These are phyloP conservation scores for Atlantisia rogersi DNA, from an alignment of 2,113 vertebrate genomes.

Conservation along the genomic window DNA sequence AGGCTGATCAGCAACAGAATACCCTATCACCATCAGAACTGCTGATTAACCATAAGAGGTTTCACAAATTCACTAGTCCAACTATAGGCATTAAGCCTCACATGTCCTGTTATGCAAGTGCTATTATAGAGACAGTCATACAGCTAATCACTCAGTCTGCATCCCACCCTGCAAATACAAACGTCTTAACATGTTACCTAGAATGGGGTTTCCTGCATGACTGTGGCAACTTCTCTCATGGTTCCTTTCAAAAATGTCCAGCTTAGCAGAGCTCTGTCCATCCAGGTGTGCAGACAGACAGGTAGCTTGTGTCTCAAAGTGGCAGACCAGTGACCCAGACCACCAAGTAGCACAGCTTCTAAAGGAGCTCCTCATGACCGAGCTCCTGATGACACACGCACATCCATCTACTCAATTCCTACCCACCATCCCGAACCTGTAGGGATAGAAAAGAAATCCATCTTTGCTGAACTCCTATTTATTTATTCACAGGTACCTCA, in stretches of 20 bases:
- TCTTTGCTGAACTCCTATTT: not conserved
- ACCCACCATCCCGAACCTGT: not conserved
- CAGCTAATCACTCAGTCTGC: not conserved
- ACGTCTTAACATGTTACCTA: not conserved
- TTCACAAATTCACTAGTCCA: not conserved
- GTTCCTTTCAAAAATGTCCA: not conserved
- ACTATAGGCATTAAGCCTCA: not conserved
- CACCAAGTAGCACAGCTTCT: not conserved
- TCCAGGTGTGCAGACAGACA: not conserved
- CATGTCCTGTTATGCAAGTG: not conserved
- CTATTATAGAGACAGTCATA: not conserved
- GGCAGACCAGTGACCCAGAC: not conserved
- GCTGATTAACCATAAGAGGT: not conserved
- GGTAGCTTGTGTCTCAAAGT: not conserved
- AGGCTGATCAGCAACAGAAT: not conserved
- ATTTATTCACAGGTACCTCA: not conserved
- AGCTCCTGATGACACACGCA: not conserved
- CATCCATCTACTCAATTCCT: not conserved
- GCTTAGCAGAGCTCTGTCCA: not conserved
- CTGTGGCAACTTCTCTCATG: not conserved
- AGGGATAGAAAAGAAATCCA: not conserved
- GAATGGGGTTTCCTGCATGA: not conserved
- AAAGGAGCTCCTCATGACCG: not conserved
- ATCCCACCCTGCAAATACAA: not conserved
- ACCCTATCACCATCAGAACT: not conserved